Percentiles rank a stretch among this genome's conserved stretches.
These are phyloP conservation scores for Centropristis striata DNA, from an alignment of 2,113 vertebrate genomes.

Conservation along the genomic window DNA sequence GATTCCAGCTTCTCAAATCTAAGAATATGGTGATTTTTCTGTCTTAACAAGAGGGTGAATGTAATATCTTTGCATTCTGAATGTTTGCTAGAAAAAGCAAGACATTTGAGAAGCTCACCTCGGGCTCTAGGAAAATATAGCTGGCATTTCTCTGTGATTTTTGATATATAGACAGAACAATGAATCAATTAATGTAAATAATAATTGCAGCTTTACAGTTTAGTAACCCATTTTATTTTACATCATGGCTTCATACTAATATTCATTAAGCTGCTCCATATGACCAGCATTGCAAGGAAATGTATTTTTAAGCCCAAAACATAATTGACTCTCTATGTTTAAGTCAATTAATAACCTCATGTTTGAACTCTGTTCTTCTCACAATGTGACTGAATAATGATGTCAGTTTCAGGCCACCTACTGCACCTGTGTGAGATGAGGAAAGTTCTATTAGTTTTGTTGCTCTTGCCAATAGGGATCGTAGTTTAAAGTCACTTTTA, in stretches of 20 bases:
- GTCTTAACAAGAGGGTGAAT: not conserved
- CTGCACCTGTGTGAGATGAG: not conserved
- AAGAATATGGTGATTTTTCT: not conserved
- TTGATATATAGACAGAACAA: not conserved
- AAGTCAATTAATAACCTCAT: not conserved
- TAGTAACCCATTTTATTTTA: too few species aligned
- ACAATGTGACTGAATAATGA: not conserved
- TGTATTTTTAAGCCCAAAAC: not conserved
- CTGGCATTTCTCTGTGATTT: not conserved
- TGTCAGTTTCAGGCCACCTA: not conserved
- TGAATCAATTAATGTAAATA: not conserved
- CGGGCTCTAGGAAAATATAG: not conserved
- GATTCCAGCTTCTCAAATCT: not conserved
- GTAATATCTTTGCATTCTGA: not conserved
- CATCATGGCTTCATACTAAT: not conserved
- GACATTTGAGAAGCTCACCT: not conserved
- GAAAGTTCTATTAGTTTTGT: not conserved
- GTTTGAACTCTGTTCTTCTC: not conserved
- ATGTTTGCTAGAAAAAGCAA: not conserved
- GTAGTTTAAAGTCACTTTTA: not conserved
- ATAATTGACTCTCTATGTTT: not conserved
- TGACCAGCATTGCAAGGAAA: not conserved
- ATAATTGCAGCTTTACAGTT: not conserved
- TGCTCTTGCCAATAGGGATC: not conserved
- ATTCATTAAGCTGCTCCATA: not conserved